Evolutionary conservation across 2,888 invertebrate genomes (phyloP), one percentile per base, ranked within the genome.

Genomic region (Thera britannica): DNA sequence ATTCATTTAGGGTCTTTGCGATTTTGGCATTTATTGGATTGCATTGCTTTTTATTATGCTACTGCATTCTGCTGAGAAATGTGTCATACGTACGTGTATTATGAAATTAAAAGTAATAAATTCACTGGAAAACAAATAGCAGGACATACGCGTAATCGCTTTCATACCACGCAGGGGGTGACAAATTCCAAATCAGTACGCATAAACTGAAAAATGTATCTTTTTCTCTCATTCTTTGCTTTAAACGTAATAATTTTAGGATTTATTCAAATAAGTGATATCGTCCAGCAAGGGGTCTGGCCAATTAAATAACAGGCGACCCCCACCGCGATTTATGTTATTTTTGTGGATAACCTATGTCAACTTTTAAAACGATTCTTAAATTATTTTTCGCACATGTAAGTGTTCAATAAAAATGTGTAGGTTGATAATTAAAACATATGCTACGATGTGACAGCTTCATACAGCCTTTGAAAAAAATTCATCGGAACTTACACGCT

Each of bases 281-380:
- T 62, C n/a, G 46, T 56, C 9, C 72, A 71, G 72, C 72, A 51
- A 69, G 75, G 66, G 75, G 72, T 72, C 72, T 46, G 49, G 38
- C 67, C 72, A 72, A 75, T 72, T 75, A 71, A 72, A 70, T 72
- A 73, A 65, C 63, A 35, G 36, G 66, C 72, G 72, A 67, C 72
- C 68, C 75, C 75, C 70, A 72, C 68, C 59, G 75, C 54, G 72
- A 72, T 62, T 74, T 71, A 74, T 67, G 70, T 65, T 69, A 67
- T 68, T 67, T 72, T 69, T 70, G 65, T 71, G 57, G 58, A 58
- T 70, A 72, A 72, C 69, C 23, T 57, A 12, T 57, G 65, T 68
- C 69, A 71, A 65, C 51, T 63, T 70, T 69, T 69, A 69, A 67
- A 66, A 68, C 56, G 51, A 61, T 70, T 70, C 61, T 70, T 57